A percentile compares a stretch with the other conserved stretches of the same genome.
Conservation (phyloP, 2,113 vertebrate genomes). For the Eolophus roseicapilla region DNA sequence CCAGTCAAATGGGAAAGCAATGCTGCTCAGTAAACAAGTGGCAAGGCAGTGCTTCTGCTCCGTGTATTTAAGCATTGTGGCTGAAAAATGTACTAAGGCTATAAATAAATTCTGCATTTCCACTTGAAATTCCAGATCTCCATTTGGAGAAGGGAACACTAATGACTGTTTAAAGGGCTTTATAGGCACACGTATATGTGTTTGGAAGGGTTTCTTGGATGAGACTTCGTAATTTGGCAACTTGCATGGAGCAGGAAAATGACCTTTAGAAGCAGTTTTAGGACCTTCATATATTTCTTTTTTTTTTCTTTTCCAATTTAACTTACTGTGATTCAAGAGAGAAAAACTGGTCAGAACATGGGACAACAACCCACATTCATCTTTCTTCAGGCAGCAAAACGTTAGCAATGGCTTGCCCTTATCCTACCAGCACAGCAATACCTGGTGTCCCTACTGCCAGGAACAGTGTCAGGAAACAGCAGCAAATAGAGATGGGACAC, state of each 20-base stretch:
- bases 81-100: not conserved
- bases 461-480: not conserved
- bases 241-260: not conserved
- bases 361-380: not conserved
- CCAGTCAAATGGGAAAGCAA: not conserved
- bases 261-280: not conserved
- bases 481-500: not conserved
- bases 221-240: not conserved
- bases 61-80: not conserved
- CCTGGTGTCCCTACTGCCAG: not conserved
- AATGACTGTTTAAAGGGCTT: not conserved
- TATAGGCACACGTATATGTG: accelerated
- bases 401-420: not conserved
- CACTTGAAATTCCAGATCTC: not conserved
- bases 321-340: not conserved
- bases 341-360: not conserved
- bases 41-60: not conserved
- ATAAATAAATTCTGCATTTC: not conserved
- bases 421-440: not conserved
- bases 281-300: not conserved
- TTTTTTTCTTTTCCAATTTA: not conserved
- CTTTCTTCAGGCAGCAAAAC: not conserved
- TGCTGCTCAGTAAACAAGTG: not conserved
- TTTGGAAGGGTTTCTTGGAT: not conserved
- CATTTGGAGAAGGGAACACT: not conserved